Base-by-base conservation (phyloP, 1,140 invertebrate genomes). In the Pteromalus puparum region DNA sequence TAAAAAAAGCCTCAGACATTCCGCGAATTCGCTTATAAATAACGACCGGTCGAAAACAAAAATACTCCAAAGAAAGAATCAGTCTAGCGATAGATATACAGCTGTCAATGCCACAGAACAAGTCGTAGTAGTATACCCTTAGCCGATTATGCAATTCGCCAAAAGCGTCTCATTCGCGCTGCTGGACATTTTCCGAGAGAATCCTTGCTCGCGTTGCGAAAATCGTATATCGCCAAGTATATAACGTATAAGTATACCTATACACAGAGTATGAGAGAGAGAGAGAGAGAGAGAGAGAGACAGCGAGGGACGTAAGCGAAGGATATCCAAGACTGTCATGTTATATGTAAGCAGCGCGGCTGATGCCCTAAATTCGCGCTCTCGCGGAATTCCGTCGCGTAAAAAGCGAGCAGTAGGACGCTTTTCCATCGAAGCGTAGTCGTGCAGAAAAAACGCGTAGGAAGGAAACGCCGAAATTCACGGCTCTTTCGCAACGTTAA, bases 381-480 rank as follows among this genome's bases (percentile, higher is more conserved):
- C 53, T 61, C 80, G 68, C 28, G 68, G 80, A 73, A 81, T 81
- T 81, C 46, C 46, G 68, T 73, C 70, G 28, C 70, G 28, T 42
- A 78, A 73, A 81, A 81, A 81, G 68, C 53, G 18, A 61, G 18
- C 53, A 73, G 70, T 61, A 34, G 24, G 28, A 53, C 68, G 80
- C 38, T 81, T 81, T 81, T 73, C 80, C 42, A 73, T 73, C 80
- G 46, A 46, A 42, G 68, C 46, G n/a, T n/a, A 80, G 65, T 65
- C 30, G 65, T 48, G 68, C 79, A 48, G 67, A 81, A 53, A 30
- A 81, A 30, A n/a, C 1, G 15, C 3, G 5, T 26, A 42, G n/a
- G 30, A 80, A 80, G 61, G 30, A 79, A 79, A 79, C 30, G 28
- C 34, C 15, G 13, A 48, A 48, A 48, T 48, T 15, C 46, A 18